Evolutionary conservation across 2,113 vertebrate species (phyloP).

Genomic region (Monarcha castaneiventris): DNA sequence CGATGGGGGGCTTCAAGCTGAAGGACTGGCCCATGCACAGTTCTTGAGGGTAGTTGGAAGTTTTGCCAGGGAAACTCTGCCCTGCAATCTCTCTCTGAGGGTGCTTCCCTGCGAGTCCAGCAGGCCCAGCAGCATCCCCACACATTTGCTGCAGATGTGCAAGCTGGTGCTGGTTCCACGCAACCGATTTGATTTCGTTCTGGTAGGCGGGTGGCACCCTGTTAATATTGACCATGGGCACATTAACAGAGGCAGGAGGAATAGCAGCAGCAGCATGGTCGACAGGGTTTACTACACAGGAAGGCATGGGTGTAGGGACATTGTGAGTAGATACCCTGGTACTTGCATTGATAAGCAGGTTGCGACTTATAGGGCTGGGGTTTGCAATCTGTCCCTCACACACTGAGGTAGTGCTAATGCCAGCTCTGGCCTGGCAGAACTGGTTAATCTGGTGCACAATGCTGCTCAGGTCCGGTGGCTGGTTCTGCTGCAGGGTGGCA

Average conservation of each 20-base stretch:
- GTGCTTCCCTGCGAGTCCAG: constrained; percentile 82
- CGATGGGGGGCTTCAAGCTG: constrained; percentile 87
- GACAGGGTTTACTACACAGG: constrained; percentile 87
- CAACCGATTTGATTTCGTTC: constrained; percentile 87
- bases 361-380: constrained; percentile 97
- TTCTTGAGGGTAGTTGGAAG: constrained; percentile 87
- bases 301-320: constrained; percentile 77
- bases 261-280: constrained; percentile 84
- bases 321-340: constrained; percentile 92
- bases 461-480: constrained; percentile 92
- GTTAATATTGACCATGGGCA: constrained; percentile 82
- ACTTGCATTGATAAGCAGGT: constrained; percentile 97
- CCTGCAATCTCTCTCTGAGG: constrained; percentile 78
- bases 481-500: constrained; percentile 89
- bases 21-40: constrained; percentile 93
- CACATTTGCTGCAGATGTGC: constrained; percentile 88
- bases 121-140: constrained; percentile 80
- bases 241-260: constrained; percentile 73
- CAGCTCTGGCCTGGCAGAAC: constrained; percentile 95
- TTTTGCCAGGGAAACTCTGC: constrained; percentile 85
- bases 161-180: constrained; percentile 95
- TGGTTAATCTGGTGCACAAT: constrained; percentile 99
- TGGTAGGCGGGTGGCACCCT: constrained; percentile 86
- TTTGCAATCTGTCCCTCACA: constrained; percentile 99
- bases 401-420: constrained; percentile 90